Base-by-base conservation (phyloP, 2,113 vertebrate species). In the Albula glossodonta region DNA sequence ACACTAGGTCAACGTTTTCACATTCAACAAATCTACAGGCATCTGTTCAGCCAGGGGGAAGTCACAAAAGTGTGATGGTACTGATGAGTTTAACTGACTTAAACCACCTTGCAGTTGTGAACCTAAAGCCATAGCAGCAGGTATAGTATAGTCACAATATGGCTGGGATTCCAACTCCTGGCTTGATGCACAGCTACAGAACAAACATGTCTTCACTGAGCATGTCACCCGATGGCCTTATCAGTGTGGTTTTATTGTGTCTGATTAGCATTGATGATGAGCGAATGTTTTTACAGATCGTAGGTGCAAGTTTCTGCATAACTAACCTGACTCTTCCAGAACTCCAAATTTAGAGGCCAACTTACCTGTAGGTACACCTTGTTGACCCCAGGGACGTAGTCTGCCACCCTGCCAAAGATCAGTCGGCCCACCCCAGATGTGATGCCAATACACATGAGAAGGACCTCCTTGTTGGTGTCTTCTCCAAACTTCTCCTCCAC, bases 321-420 rank as follows among this genome's bases (percentile, higher is more conserved):
- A 66, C 22, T 66, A 19, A 66, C 17, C 17, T 2, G 70, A 8
- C 25, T 74, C 22, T 25, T n/a, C 63, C 70, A 2, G 22, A 7
- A 74, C n/a, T 74, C 5, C 3, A n/a, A 2, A 22, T 22, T 3
- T 7, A 66, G 22, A 56, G 53, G 53, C 53, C 5, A 31, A 49
- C 80, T 63, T 94, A 99, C 98, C 97, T 99, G 98, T 83, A 99
- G 94, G 91, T 96, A 99, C 22, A 99, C 95, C 87, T 99, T 99
- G 92, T 98, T 97, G 88, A 96, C 96, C 8, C 98, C 98, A 0
- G 94, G 94, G 80, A 99, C 90, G 9, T 97, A 99, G 93, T 99
- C 98, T 0, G 97, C 97, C 63, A 97, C 94, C 86, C 94, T 94
- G 85, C 98, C 98, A 6, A 99, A 99, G 70, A 99, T 86, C 87